Evolutionary conservation across 2,888 invertebrate genomes (phyloP), one percentile per base, ranked within the genome.

Genomic region (Elysia crispata): DNA sequence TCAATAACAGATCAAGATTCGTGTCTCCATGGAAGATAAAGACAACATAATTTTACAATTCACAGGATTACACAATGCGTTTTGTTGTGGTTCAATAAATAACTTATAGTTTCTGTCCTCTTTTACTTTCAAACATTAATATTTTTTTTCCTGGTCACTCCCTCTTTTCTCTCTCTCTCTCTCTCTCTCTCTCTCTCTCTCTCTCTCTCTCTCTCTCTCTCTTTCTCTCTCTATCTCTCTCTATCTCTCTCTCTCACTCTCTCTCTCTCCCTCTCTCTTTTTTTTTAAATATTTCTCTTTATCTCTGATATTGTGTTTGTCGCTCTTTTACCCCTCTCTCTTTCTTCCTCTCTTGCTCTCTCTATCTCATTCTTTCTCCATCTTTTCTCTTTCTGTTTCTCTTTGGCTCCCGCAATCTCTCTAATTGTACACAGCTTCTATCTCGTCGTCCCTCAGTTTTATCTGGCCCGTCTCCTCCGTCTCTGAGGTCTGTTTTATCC

Each of bases 121-220:
- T n/a, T n/a, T n/a, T n/a, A n/a, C 54, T 54, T n/a, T n/a, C n/a
- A n/a, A n/a, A n/a, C n/a, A n/a, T 13, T 20, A 13, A 13, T 64
- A 13, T 23, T 64, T 13, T 23, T 23, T 23, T 23, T 23, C 23
- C 23, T 23, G 20, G 11, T 67, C 67, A 3, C 67, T 30, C 67
- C 25, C 67, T 30, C 67, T 28, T 25, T 25, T 30, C 67, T 67
- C 67, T 67, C 30, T 30, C 67, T 67, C 67, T 30, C 30, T 30
- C 67, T 67, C 67, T 30, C 49, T 70, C 70, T 70, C 49, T 41
- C 49, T 41, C 70, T 70, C 70, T 41, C 49, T 41, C 70, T 70
- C 70, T 41, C 49, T 41, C 70, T 70, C 70, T 70, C 49, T 41
- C 49, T 41, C 70, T 70, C 70, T 41, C 49, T 41, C 70, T 70